Conservation (phyloP, 2,888 invertebrate species). For the Mesodorylaimus sp. region DNA sequence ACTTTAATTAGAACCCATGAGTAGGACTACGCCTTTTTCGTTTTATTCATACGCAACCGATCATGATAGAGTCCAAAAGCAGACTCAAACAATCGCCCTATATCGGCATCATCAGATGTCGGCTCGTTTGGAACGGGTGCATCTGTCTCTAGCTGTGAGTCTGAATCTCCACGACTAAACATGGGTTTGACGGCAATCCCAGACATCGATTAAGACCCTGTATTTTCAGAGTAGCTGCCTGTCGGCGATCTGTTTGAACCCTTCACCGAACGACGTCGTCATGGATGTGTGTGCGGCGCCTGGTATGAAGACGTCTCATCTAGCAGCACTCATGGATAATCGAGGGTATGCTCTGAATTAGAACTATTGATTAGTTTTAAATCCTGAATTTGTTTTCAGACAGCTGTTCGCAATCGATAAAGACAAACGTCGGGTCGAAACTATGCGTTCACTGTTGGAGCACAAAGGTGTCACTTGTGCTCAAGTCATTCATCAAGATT, state of each 20-base stretch:
- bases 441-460: conserved; percentile 46
- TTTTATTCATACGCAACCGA: too few species aligned
- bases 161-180: too few species aligned
- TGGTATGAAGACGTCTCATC: conserved; percentile 81
- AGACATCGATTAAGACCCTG: too few species aligned
- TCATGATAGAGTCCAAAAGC: too few species aligned
- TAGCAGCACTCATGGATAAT: conserved; percentile 63
- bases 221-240: conserved; percentile 65
- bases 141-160: too few species aligned
- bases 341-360: conserved; percentile 40
- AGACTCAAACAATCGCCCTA: too few species aligned
- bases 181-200: too few species aligned
- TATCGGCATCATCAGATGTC: too few species aligned
- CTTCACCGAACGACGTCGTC: conserved; percentile 51
- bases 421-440: conserved; percentile 45
- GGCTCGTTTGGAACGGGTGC: too few species aligned
- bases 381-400: conserved; percentile 22
- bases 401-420: conserved; percentile 62
- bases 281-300: conserved; percentile 95
- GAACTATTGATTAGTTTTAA: too few species aligned
- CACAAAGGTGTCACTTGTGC: conserved; percentile 50
- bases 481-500: conserved; percentile 49
- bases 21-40: too few species aligned
- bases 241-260: conserved; percentile 56
- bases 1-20: too few species aligned